phyloP scores from a whole-genome alignment of 2,113 vertebrate genomes.

The Capreolus pygargus region DNA sequence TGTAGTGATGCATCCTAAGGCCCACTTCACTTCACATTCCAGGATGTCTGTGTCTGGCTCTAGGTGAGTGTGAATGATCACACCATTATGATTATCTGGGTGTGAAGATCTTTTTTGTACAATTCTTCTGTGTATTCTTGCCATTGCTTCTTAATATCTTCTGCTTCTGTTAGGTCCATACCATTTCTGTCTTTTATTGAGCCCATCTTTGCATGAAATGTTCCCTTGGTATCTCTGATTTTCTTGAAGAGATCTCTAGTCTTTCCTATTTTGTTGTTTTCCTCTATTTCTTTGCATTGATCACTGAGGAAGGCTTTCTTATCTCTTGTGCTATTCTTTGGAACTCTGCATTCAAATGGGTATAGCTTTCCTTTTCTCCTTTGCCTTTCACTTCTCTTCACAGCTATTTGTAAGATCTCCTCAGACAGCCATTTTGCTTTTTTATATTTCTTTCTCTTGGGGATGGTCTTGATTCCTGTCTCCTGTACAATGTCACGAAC shows the following conservation, averaged over 20 bases:
- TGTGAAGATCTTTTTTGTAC: not conserved
- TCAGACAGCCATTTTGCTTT: not conserved
- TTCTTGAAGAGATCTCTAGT: not conserved
- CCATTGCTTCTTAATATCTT: not conserved
- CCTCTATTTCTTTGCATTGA: not conserved
- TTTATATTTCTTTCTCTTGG: not conserved
- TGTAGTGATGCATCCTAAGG: not conserved
- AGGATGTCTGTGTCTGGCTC: not conserved
- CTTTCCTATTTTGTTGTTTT: not conserved
- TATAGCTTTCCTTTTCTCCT: not conserved
- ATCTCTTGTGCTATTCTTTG: not conserved
- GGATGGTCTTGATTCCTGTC: not conserved
- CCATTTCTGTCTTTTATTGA: not conserved
- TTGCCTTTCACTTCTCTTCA: not conserved
- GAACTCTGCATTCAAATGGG: not conserved
- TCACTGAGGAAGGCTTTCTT: not conserved
- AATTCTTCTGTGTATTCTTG: not conserved
- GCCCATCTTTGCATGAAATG: not conserved
- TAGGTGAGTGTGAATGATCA: not conserved
- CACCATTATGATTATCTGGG: not conserved
- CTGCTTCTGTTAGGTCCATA: not conserved
- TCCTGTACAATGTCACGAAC: not conserved
- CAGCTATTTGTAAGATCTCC: not conserved
- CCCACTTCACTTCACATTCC: not conserved
- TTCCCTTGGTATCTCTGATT: not conserved